Evolutionary conservation across 2,113 vertebrate species (phyloP).

Genomic region (Motacilla tschutschensis): DNA sequence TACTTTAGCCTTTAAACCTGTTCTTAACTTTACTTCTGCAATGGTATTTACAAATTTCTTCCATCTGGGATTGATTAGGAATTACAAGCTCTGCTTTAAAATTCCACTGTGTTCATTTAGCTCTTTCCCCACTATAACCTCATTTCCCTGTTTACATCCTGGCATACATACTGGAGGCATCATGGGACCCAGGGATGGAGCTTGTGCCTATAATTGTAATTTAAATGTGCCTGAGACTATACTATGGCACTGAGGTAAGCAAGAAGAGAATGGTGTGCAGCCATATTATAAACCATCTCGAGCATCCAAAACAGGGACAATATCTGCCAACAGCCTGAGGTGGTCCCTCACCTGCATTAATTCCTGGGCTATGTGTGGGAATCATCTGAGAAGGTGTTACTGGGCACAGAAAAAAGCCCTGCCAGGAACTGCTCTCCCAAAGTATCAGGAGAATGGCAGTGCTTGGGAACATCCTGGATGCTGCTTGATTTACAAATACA

Average conservation of each 20-base stretch:
- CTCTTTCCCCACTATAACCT: background rate
- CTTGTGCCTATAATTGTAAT: background rate
- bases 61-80: slow-evolving; percentile 21
- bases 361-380: background rate
- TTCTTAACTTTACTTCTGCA: slow-evolving; percentile 9
- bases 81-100: background rate
- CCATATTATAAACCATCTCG: background rate
- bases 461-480: background rate
- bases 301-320: background rate
- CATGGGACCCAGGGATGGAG: background rate
- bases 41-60: slow-evolving; percentile 14
- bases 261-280: background rate
- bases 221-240: background rate
- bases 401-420: background rate
- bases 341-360: background rate
- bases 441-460: background rate
- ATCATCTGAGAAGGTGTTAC: background rate
- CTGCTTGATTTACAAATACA: background rate
- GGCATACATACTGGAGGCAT: background rate
- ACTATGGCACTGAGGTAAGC: background rate
- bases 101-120: background rate
- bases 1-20: slow-evolving; percentile 6
- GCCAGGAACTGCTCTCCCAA: background rate
- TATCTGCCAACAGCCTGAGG: background rate
- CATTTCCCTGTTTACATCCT: background rate